A percentile compares a stretch with the other conserved stretches of the same genome.
Conservation (phyloP, 2,797 vertebrate species). For the Hemibagrus guttatus region DNA sequence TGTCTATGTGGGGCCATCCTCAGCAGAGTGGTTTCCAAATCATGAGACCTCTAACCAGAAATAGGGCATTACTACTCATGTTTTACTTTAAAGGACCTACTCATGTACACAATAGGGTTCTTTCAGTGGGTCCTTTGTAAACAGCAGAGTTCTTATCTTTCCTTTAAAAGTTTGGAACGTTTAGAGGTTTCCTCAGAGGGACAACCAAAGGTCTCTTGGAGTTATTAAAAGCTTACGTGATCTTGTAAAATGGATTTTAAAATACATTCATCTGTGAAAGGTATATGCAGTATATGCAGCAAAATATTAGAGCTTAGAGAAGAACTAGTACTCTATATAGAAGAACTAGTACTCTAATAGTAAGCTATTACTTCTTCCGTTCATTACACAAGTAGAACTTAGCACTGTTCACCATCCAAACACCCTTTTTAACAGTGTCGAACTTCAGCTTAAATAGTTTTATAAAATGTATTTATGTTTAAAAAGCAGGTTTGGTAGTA, state of each 20-base stretch:
- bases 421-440: neutral
- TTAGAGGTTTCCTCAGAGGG: neutral
- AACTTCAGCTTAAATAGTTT: neutral
- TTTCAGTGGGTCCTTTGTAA: neutral
- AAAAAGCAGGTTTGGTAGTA: neutral
- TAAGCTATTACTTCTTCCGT: neutral
- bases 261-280: neutral
- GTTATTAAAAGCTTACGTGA: no score
- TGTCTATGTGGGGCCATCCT: no score
- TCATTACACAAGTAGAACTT: neutral
- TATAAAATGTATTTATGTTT: neutral
- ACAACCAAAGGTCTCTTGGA: neutral
- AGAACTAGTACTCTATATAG: neutral
- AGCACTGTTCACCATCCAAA: neutral
- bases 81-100: constrained; percentile 4
- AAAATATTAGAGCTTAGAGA: neutral
- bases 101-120: neutral
- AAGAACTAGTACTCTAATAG: neutral
- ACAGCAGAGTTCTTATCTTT: neutral
- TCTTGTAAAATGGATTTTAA: neutral
- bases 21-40: no score
- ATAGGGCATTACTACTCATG: neutral
- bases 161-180: neutral
- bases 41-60: no score
- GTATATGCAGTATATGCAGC: no score